Conservation (phyloP, 2,888 invertebrate genomes). For the Plebejus melissa region DNA sequence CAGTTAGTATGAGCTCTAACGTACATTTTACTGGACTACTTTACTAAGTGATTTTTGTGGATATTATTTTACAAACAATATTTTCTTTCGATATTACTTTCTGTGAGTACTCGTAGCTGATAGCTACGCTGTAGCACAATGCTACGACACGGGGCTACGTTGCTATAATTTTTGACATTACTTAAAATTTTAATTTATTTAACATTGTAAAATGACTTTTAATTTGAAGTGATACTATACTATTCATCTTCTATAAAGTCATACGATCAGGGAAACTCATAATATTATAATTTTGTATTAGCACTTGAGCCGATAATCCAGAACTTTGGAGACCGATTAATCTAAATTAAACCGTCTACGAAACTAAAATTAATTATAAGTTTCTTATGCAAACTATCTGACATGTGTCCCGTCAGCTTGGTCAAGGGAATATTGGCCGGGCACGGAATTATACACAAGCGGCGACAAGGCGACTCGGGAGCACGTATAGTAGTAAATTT, state of each 20-base stretch:
- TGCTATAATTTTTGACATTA: neutral
- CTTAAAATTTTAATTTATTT: neutral
- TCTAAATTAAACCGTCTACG: neutral
- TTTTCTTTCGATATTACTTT: neutral
- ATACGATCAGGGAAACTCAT: too few relatives aligned
- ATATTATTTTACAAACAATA: neutral
- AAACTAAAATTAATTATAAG: conserved; percentile 25
- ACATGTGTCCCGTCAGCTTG: conserved; percentile 32
- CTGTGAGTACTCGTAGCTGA: neutral
- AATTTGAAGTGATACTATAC: neutral
- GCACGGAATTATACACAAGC: conserved; percentile 68
- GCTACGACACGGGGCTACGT: neutral
- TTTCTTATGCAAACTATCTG: conserved; percentile 32
- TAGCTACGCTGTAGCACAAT: neutral
- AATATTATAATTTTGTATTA: neutral
- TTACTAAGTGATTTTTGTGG: neutral
- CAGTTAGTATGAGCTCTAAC: neutral
- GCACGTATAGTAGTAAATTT: conserved; percentile 73
- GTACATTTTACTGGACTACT: neutral
- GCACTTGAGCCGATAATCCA: neutral
- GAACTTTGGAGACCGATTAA: neutral
- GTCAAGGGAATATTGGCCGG: conserved; percentile 56
- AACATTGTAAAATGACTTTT: neutral
- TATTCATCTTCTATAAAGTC: neutral
- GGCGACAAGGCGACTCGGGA: conserved; percentile 52